Percentiles rank a stretch among this genome's conserved stretches.
phyloP scores from a whole-genome alignment of 2,888 invertebrate genomes.

The Drosophila rubida region DNA sequence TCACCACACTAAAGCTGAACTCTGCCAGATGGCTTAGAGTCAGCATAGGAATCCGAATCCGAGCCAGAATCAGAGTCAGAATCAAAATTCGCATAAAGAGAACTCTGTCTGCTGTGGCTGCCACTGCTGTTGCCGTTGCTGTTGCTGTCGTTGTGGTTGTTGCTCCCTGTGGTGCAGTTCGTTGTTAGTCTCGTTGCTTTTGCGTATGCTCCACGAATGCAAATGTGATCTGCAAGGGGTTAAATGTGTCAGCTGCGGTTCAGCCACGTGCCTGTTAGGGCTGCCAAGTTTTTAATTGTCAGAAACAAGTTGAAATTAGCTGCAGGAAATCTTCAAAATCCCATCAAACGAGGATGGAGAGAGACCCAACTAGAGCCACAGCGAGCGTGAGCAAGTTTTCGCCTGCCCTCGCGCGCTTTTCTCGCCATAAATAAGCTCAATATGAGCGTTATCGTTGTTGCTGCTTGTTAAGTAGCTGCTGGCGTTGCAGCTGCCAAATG shows the following conservation, averaged over 20 bases:
- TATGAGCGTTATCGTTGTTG: slow-evolving; percentile 46
- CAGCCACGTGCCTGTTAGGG: slow-evolving; percentile 41
- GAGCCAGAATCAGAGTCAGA: slow-evolving; percentile 22
- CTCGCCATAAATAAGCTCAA: slow-evolving; percentile 39
- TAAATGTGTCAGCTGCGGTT: slow-evolving; percentile 58
- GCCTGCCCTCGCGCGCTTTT: slow-evolving; percentile 24
- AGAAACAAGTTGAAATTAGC: slow-evolving; percentile 52
- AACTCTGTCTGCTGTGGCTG: neutral
- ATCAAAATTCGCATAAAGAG: slow-evolving; percentile 26
- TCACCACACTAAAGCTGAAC: slow-evolving; percentile 53
- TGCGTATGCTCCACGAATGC: slow-evolving; percentile 32
- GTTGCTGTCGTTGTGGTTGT: slow-evolving; percentile 6
- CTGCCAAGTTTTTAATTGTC: slow-evolving; percentile 51
- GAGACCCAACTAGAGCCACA: neutral
- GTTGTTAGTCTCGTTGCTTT: slow-evolving; percentile 27
- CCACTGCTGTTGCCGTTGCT: slow-evolving; percentile 3
- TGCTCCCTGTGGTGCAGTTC: slow-evolving; percentile 30
- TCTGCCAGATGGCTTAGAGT: slow-evolving; percentile 38
- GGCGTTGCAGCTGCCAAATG: slow-evolving; percentile 29
- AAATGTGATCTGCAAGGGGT: slow-evolving; percentile 60
- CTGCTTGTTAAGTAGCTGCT: slow-evolving; percentile 44
- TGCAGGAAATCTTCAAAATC: slow-evolving; percentile 24
- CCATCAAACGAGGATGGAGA: slow-evolving; percentile 1
- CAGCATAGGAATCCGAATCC: slow-evolving; percentile 14
- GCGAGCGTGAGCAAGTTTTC: neutral